A percentile compares a stretch with the other conserved stretches of the same genome.
Evolutionary conservation across 2,113 vertebrate species (phyloP).

Genomic region (Sakesphorus luctuosus): DNA sequence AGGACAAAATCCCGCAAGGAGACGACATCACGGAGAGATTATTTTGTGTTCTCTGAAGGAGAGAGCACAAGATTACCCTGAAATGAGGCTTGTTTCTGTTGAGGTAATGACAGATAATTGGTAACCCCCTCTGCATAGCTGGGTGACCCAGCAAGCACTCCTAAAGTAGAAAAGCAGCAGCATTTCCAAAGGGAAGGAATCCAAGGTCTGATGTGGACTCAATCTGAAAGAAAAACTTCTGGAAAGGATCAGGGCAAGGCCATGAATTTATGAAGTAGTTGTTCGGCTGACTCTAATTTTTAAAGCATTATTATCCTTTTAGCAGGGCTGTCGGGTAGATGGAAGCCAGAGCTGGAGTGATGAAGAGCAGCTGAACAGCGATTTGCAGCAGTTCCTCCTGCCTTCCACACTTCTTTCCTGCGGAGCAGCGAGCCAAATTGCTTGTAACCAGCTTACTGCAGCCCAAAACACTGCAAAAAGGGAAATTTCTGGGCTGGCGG

Average conservation of each 20-base stretch:
- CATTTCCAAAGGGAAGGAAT: slow-evolving; percentile 10
- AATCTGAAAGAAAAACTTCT: slow-evolving; percentile 51
- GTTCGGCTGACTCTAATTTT: slow-evolving; percentile 62
- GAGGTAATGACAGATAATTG: slow-evolving; percentile 46
- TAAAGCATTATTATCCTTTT: slow-evolving; percentile 73
- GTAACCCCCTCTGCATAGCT: not conserved
- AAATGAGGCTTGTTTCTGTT: not conserved
- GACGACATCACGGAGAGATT: not conserved
- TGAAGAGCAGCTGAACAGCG: slow-evolving; percentile 50
- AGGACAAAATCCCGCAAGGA: slow-evolving; percentile 16
- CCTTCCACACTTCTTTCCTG: not conserved
- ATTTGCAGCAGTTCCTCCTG: slow-evolving; percentile 38
- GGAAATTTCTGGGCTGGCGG: not conserved
- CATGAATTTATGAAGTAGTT: slow-evolving; percentile 68
- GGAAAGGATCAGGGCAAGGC: slow-evolving; percentile 61
- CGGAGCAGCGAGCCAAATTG: not conserved
- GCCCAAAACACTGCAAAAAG: not conserved
- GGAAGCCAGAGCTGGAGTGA: slow-evolving; percentile 56
- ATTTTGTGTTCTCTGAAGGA: slow-evolving; percentile 13
- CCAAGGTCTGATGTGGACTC: not conserved
- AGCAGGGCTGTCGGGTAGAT: slow-evolving; percentile 41
- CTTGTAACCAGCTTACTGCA: slow-evolving; percentile 5
- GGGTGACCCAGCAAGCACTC: not conserved
- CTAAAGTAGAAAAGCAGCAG: not conserved
- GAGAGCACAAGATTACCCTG: slow-evolving; percentile 15